Evolutionary conservation across 2,797 vertebrate genomes (phyloP), one percentile per base, ranked within the genome.

Genomic region (Artibeus jamaicensis): DNA sequence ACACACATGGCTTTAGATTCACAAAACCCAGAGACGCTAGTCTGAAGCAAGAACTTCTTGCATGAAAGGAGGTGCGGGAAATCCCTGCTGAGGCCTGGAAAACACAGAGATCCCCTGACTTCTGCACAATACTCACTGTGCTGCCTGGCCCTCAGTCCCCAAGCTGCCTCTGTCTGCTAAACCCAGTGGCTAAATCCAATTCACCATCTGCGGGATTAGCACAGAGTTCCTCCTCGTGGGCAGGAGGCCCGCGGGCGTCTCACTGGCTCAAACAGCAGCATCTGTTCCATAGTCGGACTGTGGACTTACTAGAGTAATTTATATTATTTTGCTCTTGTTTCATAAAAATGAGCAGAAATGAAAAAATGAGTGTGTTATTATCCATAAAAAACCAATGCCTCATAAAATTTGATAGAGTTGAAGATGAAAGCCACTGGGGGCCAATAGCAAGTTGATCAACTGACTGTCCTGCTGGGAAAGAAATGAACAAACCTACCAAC

Each of bases 101-200:
- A n/a, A 18, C 34, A 22, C 68, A 39, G 68, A 70, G 21, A 39
- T 3, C 10, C 37, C 21, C 21, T 39, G 37, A 42, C 21, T 71
- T 46, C 26, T 74, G 46, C 1, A 1, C 2, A 18, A 11, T 10
- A 4, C 6, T 48, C 32, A 7, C 0, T 1, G 0, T 0, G 10
- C 19, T 12, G 29, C 46, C 37, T 78, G 2, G 3, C 4, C 34
- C 44, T 0, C 9, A 73, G 8, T 44, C 55, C 18, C 32, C 34
- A 42, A 32, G 11, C 10, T 15, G 0, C 32, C 32, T 32, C 46
- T 32, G 44, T 21, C 29, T 48, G 44, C 73, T 48, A 29, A 32
- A 46, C 8, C 39, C 71, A 29, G 53, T 1, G 24, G 29, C 44
- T 32, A 32, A n/a, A 46, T 37, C 42, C 42, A 29, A 15, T 48